These are phyloP conservation scores for Frankliniella intonsa DNA, from an alignment of 2,888 invertebrate species.

Conservation along the genomic window DNA sequence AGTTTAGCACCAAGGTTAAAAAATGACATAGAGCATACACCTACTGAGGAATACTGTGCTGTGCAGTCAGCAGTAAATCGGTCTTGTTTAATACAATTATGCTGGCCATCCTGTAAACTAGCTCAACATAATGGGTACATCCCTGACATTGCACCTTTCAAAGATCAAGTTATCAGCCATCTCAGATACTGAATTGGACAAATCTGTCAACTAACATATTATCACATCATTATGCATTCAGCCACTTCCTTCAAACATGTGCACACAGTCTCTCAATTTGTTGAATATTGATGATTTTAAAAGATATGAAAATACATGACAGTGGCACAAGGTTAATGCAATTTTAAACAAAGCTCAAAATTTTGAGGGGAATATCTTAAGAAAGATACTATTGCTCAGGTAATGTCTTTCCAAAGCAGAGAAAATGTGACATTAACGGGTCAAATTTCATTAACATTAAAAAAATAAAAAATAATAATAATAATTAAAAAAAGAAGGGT, in stretches of 20 bases:
- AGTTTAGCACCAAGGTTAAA: too few relatives aligned
- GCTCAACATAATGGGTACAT: neutral
- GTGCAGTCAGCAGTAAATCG: too few relatives aligned
- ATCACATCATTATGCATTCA: slow-evolving; percentile 22
- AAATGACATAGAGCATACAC: too few relatives aligned
- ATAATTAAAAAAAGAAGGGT: neutral
- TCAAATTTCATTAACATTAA: neutral
- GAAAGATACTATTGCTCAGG: too few relatives aligned
- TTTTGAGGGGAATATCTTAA: neutral
- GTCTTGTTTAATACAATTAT: too few relatives aligned
- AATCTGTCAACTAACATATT: slow-evolving; percentile 2
- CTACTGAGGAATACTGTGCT: too few relatives aligned
- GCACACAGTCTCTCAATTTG: neutral
- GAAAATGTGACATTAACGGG: neutral
- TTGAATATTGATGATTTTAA: neutral
- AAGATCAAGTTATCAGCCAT: slow-evolving; percentile 2
- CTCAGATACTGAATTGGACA: neutral
- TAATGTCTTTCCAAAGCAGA: neutral
- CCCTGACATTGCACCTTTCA: neutral
- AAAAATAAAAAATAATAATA: neutral
- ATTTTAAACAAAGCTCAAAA: neutral
- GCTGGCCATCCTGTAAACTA: too few relatives aligned
- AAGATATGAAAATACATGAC: neutral
- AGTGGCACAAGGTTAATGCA: neutral
- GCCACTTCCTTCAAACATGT: neutral